Evolutionary conservation across 1,140 invertebrate genomes (phyloP), one percentile per base, ranked within the genome.

Genomic region (Ganaspis sp.): DNA sequence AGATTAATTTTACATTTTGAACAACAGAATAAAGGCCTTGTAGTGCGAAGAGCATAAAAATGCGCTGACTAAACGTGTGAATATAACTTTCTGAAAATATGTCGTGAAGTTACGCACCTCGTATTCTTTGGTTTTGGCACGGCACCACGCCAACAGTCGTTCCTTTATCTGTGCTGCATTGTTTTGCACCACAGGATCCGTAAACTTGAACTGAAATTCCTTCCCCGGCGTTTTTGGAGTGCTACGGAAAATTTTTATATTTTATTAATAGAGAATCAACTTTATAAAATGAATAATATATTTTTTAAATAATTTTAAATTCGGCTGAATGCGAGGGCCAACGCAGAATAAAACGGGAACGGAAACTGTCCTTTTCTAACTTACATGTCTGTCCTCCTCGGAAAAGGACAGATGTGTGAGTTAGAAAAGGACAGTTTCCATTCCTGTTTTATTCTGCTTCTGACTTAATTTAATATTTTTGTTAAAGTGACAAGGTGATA

Each of bases 141-240:
- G 96, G 92, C 96, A 97, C 98, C 98, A 99, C 89, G 96, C 94
- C 90, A 99, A 94, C 86, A 99, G 94, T 91, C 97, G 95, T 90
- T 99, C 97, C 94, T 99, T 99, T 91, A 98, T 97, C 92, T 96
- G 96, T 90, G 94, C 95, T 82, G 97, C 97, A 92, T 95, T 97
- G 90, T 95, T 93, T 91, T 94, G 94, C 91, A 97, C 93, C 89
- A 94, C 94, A 85, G 95, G 94, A 92, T 96, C 96, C 87, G 96
- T 96, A 93, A 97, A 96, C 94, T 95, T 95, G 94, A 97, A 96
- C 85, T 95, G 93, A 84, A 92, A 92, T 73, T 91, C 91, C 73
- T 88, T 88, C 69, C 89, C 88, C 81, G 90, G 90, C 40, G 89
- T 85, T 81, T 88, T 91, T 75, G 86, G 82, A 73, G 89, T 81